Evolutionary conservation across 2,888 invertebrate genomes (phyloP).

Genomic region (Sphaerophoria taeniata): DNA sequence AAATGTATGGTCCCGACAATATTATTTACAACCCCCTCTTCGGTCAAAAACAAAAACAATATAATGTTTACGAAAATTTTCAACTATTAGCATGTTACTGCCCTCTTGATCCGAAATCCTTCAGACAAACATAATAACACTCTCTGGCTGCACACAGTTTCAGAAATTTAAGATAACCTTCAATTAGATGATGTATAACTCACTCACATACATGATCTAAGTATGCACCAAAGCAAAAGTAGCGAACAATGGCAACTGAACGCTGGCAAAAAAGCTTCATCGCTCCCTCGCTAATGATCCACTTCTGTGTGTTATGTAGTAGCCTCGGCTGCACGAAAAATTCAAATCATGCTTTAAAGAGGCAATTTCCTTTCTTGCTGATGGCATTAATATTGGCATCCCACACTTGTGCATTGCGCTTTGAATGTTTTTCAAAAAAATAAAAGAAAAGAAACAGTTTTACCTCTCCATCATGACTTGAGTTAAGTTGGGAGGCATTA

Average conservation of each 20-base stretch:
- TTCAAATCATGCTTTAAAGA: conserved; percentile 74
- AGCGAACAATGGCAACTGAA: conserved; percentile 68
- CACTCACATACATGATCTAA: background rate
- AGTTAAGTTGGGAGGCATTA: conserved; percentile 36
- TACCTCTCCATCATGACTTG: background rate
- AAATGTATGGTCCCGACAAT: background rate
- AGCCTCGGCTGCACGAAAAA: conserved; percentile 67
- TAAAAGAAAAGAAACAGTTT: background rate
- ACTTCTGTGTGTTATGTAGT: conserved; percentile 55
- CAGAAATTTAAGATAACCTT: conserved; percentile 59
- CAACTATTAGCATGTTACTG: conserved; percentile 73
- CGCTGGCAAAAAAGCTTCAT: conserved; percentile 10
- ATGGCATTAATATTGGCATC: conserved; percentile 36
- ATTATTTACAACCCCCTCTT: conserved; percentile 25
- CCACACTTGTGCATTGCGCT: conserved; percentile 52
- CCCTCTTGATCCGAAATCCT: conserved; percentile 60
- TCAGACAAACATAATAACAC: conserved; percentile 15
- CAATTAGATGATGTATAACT: conserved; percentile 44
- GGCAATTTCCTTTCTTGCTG: conserved; percentile 64
- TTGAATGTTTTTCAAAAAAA: conserved; percentile 6
- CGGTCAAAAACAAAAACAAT: conserved; percentile 43
- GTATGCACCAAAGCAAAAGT: conserved; percentile 40
- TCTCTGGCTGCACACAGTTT: conserved; percentile 8
- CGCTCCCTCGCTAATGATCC: conserved; percentile 70
- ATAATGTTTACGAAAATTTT: conserved; percentile 65